A percentile compares a stretch with the other conserved stretches of the same genome.
These are phyloP conservation scores for Brachionus paranguensis DNA, from an alignment of 1,140 invertebrate species.

Conservation along the genomic window DNA sequence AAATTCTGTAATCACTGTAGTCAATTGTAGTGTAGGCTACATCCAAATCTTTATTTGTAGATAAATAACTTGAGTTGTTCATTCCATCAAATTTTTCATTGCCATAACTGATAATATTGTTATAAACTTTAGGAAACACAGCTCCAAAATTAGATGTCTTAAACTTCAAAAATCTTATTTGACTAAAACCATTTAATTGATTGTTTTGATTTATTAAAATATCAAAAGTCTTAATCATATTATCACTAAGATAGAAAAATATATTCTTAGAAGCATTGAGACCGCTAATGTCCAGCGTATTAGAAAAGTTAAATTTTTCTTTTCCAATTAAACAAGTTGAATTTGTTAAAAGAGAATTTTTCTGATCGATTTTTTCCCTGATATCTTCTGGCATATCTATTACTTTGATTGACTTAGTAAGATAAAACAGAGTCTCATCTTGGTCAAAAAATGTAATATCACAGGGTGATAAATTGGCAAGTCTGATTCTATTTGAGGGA, in stretches of 20 bases:
- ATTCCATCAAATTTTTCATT: neutral
- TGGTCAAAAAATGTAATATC: neutral
- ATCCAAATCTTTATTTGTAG: neutral
- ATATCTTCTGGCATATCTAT: neutral
- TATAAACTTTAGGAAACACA: neutral
- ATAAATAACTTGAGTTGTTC: neutral
- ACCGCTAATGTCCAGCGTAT: neutral
- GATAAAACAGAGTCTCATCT: neutral
- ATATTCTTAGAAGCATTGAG: neutral
- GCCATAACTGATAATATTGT: neutral
- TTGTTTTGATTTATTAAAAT: neutral
- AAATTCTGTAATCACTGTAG: neutral
- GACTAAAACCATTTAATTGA: neutral
- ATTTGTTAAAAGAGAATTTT: neutral
- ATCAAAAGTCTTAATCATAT: neutral
- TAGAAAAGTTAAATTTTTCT: neutral
- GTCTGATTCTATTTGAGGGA: neutral
- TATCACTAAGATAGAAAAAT: neutral
- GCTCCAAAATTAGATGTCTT: neutral
- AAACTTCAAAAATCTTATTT: neutral
- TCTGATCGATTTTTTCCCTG: neutral
- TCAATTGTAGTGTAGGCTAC: neutral
- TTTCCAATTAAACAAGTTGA: neutral
- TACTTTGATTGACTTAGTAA: neutral
- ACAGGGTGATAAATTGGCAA: conserved; percentile 28